Conservation (phyloP, 92 coral and sea anemone species). For the Phenganax marumi region DNA sequence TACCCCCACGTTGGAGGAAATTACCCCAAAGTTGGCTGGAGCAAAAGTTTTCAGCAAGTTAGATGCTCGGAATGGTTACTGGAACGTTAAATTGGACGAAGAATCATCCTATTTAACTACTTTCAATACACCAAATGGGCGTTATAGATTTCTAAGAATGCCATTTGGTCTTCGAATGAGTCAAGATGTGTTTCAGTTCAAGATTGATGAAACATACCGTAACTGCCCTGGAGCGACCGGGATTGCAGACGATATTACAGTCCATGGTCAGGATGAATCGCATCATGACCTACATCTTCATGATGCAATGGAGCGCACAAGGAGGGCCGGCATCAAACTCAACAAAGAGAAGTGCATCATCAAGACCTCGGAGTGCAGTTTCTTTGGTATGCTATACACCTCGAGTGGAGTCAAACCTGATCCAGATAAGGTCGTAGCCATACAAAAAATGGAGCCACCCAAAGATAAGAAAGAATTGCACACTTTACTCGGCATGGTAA, state of each 20-base stretch:
- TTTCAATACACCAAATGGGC: slow-evolving; percentile 50
- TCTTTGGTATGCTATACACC: slow-evolving; percentile 48
- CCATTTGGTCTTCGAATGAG: slow-evolving; percentile 55
- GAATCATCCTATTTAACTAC: slow-evolving; percentile 48
- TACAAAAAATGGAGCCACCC: slow-evolving; percentile 25
- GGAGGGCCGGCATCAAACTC: slow-evolving; percentile 53
- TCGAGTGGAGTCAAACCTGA: slow-evolving; percentile 44
- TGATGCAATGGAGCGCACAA: slow-evolving; percentile 49
- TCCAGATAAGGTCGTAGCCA: slow-evolving; percentile 49
- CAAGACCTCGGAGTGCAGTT: slow-evolving; percentile 51
- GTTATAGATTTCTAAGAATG: slow-evolving; percentile 45
- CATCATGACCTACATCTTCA: slow-evolving; percentile 50
- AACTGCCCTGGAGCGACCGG: slow-evolving; percentile 42
- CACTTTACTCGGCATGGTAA: slow-evolving; percentile 10
- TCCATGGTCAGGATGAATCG: slow-evolving; percentile 44
- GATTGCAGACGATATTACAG: slow-evolving; percentile 50
- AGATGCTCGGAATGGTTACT: slow-evolving; percentile 46
- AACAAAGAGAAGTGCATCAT: slow-evolving; percentile 47
- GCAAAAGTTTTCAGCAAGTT: slow-evolving; percentile 45
- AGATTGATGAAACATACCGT: slow-evolving; percentile 41
- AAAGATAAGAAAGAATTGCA: slow-evolving; percentile 14
- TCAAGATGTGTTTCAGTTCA: slow-evolving; percentile 45
- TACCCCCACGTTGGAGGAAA: slow-evolving; percentile 45
- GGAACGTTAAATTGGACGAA: slow-evolving; percentile 43
- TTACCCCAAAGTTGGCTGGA: slow-evolving; percentile 37